Base-by-base conservation (phyloP, 2,113 vertebrate species). In the Lasiurus cinereus region DNA sequence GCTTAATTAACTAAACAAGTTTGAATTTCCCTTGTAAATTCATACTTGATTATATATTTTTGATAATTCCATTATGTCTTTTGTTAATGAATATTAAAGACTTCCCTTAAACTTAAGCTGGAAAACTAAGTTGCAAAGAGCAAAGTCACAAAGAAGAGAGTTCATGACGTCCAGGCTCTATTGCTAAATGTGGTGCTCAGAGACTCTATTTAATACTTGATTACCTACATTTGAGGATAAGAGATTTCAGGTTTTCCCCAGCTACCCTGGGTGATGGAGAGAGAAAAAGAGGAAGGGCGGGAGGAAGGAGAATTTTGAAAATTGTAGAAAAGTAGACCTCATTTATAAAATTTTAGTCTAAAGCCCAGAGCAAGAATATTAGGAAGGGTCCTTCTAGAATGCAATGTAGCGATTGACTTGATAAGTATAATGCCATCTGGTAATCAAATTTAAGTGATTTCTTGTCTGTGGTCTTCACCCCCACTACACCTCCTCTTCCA, bases 11-110 rank as follows among this genome's bases (percentile, higher is more conserved):
- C 2, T 46, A 33, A 90, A 56, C 22, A 33, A 90, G 24, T 83
- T 88, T 91, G 73, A 93, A 67, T 33, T 59, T 77, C 3, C 13
- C n/a, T 43, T 31, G 18, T 46, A 70, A 84, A 84, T 62, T 21
- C 77, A 33, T 72, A n/a, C 27, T 83, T 56, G 2, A 46, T 64
- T 36, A 69, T 79, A 83, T 74, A 72, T 66, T 33, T 69, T 76
- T 76, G 43, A 76, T 72, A 39, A 80, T 0, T 59, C 39, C 1
- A n/a, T 43, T 36, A 12, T 50, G 33, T 78, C 11, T 79, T 69
- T 10, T 86, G 87, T 92, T 0, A 73, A 15, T 69, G 50, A 70
- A 24, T 91, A 29, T 76, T 93, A 84, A 92, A 87, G 24, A 62
- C 31, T 89, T 5, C 1, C 15, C 31, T 91, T 69, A 15, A 82